Conservation (phyloP, 2,113 vertebrate genomes). For the Elgaria multicarinata region DNA sequence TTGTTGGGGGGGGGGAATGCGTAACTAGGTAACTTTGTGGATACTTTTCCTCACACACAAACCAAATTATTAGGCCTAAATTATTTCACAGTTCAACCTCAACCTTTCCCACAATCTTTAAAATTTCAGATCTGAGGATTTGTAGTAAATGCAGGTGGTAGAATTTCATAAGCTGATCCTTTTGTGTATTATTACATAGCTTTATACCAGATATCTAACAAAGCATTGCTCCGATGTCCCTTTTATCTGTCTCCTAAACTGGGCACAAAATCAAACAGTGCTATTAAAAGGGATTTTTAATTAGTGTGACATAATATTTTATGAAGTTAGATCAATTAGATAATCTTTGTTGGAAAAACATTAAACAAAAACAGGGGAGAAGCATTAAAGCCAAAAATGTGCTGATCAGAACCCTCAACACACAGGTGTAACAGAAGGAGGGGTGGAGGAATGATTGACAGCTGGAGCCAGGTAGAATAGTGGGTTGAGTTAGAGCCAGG, state of each 20-base stretch:
- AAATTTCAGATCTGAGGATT: not conserved
- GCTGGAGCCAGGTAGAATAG: not conserved
- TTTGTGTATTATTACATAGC: not conserved
- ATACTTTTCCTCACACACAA: not conserved
- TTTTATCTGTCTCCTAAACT: not conserved
- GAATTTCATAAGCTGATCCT: not conserved
- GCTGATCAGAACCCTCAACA: not conserved
- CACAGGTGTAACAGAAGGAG: not conserved
- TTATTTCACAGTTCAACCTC: not conserved
- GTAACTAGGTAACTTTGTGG: not conserved
- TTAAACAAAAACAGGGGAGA: too few relatives aligned
- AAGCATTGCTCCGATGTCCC: not conserved
- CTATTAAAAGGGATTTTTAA: not conserved
- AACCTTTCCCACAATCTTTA: not conserved
- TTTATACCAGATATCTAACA: not conserved
- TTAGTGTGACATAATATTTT: not conserved
- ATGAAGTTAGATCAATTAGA: not conserved
- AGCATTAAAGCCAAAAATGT: not conserved
- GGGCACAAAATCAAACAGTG: not conserved
- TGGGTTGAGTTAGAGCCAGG: not conserved
- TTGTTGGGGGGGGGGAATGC: not conserved
- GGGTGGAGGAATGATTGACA: not conserved
- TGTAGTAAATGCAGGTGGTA: too few relatives aligned
- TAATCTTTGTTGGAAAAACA: too few relatives aligned
- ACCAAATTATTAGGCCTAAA: not conserved